Conservation (phyloP, 2,113 vertebrate genomes). For the Isichthys henryi region DNA sequence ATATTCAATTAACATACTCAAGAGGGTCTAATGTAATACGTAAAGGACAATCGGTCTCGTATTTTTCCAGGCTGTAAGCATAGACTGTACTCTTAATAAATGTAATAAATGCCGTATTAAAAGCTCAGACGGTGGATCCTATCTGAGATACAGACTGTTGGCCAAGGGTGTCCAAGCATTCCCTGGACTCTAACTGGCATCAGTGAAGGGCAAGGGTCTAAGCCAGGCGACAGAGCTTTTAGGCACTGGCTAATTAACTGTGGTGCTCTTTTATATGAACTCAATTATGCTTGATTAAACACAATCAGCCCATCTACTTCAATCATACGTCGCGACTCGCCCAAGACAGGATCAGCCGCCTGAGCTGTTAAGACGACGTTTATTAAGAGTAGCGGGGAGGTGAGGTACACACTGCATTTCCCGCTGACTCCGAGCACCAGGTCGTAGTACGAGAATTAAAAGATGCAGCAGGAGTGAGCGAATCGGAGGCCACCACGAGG, state of each 20-base stretch:
- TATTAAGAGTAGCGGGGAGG: neutral
- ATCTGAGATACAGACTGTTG: neutral
- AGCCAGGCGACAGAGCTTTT: neutral
- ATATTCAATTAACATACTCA: neutral
- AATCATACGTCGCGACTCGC: neutral
- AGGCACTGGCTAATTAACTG: neutral
- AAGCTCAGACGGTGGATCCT: neutral
- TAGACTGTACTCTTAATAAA: neutral
- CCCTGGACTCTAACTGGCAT: neutral
- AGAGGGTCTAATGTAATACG: neutral
- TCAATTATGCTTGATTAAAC: neutral
- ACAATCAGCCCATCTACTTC: neutral
- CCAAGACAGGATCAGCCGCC: neutral
- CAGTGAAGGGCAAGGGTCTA: neutral
- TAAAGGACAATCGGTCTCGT: neutral
- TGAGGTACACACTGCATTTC: neutral
- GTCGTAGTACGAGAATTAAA: neutral
- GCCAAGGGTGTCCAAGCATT: neutral
- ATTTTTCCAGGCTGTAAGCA: neutral
- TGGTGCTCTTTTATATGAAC: conserved; percentile 7
- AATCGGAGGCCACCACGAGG: neutral
- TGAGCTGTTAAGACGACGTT: neutral
- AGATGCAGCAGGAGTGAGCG: neutral
- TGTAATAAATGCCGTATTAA: neutral
- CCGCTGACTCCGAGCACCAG: neutral